Conservation (phyloP, 92 coral and sea anemone species). For the Metridium senile region DNA sequence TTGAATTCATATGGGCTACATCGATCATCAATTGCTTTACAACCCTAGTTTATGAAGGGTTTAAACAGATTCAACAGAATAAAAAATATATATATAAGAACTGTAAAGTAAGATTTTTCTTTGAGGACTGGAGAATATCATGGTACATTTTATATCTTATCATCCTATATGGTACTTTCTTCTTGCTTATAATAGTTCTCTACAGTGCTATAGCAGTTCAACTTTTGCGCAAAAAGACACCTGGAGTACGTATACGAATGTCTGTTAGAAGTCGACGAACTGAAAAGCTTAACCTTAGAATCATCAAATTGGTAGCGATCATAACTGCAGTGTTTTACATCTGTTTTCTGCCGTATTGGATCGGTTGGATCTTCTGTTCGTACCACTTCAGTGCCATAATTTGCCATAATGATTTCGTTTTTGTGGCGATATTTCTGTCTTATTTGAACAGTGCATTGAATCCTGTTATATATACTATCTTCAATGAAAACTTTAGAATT, state of each 20-base stretch:
- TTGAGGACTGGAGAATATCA: conserved; percentile 49
- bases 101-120: conserved; percentile 60
- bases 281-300: conserved; percentile 45
- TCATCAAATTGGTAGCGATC: conserved; percentile 65
- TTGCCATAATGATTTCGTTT: conserved; percentile 50
- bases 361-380: conserved; percentile 73
- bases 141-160: conserved; percentile 58
- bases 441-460: conserved; percentile 61
- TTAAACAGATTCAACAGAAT: too few species aligned
- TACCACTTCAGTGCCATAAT: conserved; percentile 34
- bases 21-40: conserved; percentile 49
- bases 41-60: conserved; percentile 42
- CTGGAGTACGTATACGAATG: conserved; percentile 35
- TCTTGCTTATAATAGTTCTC: conserved; percentile 35
- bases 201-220: conserved; percentile 51
- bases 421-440: conserved; percentile 35
- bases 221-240: conserved; percentile 42
- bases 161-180: conserved; percentile 49
- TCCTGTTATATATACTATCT: conserved; percentile 56
- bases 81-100: conserved; percentile 14
- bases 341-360: conserved; percentile 68
- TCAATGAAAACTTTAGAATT: conserved; percentile 53
- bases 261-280: conserved; percentile 46
- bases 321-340: conserved; percentile 44
- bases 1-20: conserved; percentile 39